Percentiles rank a stretch among this genome's conserved stretches.
Conservation (phyloP, 35 echinoderm and acorn worm species). For the Patiria miniata region DNA sequence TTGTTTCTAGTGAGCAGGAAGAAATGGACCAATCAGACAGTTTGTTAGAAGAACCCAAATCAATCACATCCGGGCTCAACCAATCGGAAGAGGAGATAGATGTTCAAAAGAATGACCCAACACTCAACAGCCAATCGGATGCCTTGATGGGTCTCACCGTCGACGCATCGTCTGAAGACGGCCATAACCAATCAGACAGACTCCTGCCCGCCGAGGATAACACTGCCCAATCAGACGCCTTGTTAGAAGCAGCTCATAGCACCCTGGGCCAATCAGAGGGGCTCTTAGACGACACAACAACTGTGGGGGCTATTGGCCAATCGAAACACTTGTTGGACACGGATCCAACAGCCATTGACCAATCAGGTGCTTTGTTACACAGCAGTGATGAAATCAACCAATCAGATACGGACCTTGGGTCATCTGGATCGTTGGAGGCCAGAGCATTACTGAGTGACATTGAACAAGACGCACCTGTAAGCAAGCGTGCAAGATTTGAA, state of each 20-base stretch:
- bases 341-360: conserved; percentile 36
- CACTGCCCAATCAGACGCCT: conserved; percentile 21
- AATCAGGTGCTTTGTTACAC: conserved; percentile 32
- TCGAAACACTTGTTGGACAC: conserved; percentile 27
- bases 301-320: conserved; percentile 20
- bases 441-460: not conserved
- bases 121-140: not conserved
- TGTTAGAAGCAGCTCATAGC: conserved; percentile 37
- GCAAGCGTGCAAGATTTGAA: not conserved
- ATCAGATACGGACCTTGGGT: not conserved
- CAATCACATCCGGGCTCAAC: conserved; percentile 13
- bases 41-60: conserved; percentile 4
- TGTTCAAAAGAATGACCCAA: not conserved
- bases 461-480: conserved; percentile 1
- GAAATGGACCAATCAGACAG: conserved; percentile 27
- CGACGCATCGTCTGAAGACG: conserved; percentile 20
- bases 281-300: not conserved
- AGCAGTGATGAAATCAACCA: conserved; percentile 7
- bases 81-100: conserved; percentile 19
- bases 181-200: conserved; percentile 15
- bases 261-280: not conserved
- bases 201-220: conserved; percentile 8
- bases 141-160: not conserved
- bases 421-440: not conserved
- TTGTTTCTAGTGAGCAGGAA: conserved; percentile 1